These are phyloP conservation scores for Cassiopea xamachana DNA, from an alignment of 30 jellyfish, hydroid and myxozoan genomes.

Conservation along the genomic window DNA sequence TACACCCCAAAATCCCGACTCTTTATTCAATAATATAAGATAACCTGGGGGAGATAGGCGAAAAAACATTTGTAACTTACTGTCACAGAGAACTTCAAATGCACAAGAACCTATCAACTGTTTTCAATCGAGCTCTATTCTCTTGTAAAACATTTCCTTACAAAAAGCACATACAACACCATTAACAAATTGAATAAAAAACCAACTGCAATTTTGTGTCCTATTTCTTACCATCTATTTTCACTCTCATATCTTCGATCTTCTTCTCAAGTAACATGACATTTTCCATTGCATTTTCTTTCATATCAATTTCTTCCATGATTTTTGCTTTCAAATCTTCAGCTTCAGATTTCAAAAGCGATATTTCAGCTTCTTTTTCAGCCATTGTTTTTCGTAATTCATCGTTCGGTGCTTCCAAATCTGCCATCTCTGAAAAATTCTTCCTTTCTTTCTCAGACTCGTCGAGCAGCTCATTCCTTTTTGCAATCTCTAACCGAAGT, in stretches of 20 bases:
- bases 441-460: not conserved
- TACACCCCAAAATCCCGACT: too few relatives aligned
- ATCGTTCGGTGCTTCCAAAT: not conserved
- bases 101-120: too few relatives aligned
- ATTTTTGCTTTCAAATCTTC: not conserved
- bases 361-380: not conserved
- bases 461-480: not conserved
- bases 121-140: too few relatives aligned
- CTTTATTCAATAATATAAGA: too few relatives aligned
- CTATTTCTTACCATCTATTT: not conserved
- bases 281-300: slow-evolving; percentile 12
- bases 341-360: not conserved
- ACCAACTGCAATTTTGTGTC: not conserved
- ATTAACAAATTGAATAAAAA: not conserved
- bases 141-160: too few relatives aligned
- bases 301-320: not conserved
- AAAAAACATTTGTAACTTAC: too few relatives aligned
- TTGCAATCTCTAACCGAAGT: not conserved
- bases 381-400: not conserved
- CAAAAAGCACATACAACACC: not conserved
- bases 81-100: too few relatives aligned
- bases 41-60: too few relatives aligned
- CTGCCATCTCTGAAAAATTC: not conserved
- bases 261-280: slow-evolving; percentile 20
- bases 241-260: slow-evolving; percentile 14